Evolutionary conservation across 2,888 invertebrate species (phyloP), one percentile per base, ranked within the genome.

Genomic region (Sphaerophoria taeniata): DNA sequence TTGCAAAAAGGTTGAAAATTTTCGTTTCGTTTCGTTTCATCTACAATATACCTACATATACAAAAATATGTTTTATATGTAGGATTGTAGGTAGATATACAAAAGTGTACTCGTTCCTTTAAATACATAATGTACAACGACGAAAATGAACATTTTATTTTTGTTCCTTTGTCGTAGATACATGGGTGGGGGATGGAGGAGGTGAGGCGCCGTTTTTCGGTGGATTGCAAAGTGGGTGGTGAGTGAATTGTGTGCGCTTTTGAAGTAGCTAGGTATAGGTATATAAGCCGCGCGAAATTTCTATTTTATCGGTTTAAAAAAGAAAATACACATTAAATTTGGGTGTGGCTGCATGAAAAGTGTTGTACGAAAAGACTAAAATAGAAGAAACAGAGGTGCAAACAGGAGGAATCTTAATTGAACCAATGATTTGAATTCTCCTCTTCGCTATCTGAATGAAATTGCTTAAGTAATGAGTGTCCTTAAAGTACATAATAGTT

Each of bases 341-440:
- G 85, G 85, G 85, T 85, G 85, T 85, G 85, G 85, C 85, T 85
- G 85, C 73, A 81, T 85, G 77, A 69, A 65, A 81, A 76, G 34
- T 73, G 53, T 70, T 51, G 56, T 85, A 60, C n/a, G 49, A 75
- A 60, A 2, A 14, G 2, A 49, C 16, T 51, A 4, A 67, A 36
- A 33, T 14, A 12, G 33, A 47, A 14, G 53, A 58, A 51, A 60
- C 61, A 70, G 47, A 73, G 61, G 58, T 81, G 63, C 69, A 76
- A 76, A 73, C 33, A 53, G 45, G 12, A 60, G 53, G 16, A 70
- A 74, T 56, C 31, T 49, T 16, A 11, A 45, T 33, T 43, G 9
- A 49, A 49, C 16, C 11, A 49, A 49, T 9, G 33, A 33, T 11
- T 43, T 43, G 14, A 12, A 3, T 56, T 9, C 11, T 51, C 24